Evolutionary conservation across 1,140 invertebrate species (phyloP).

Genomic region (Portunus trituberculatus): DNA sequence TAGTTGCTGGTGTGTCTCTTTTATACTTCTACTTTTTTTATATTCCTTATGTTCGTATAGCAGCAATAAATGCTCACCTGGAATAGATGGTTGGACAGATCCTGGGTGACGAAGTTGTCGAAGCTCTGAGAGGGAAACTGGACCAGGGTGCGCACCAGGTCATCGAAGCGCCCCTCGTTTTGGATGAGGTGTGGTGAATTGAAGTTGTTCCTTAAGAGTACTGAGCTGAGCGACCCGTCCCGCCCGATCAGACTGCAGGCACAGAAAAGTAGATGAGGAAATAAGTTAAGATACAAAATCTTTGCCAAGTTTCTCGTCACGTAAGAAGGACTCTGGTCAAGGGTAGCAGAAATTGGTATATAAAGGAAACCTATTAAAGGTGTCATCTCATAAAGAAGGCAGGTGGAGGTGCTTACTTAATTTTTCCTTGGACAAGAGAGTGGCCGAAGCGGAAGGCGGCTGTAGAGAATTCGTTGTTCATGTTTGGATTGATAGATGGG

Average conservation of each 20-base stretch:
- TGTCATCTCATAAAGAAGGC: background rate
- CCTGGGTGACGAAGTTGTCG: slow-evolving; percentile 76
- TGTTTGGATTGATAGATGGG: slow-evolving; percentile 80
- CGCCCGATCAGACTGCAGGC: slow-evolving; percentile 21
- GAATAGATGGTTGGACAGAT: slow-evolving; percentile 78
- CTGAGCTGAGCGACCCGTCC: background rate
- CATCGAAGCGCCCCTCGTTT: background rate
- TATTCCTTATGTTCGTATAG: no score
- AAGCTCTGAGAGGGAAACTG: slow-evolving; percentile 65
- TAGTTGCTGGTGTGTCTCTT: no score
- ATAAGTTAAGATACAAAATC: background rate
- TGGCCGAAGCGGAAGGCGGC: slow-evolving; percentile 83
- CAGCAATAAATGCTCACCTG: slow-evolving; percentile 55
- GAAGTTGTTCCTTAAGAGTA: slow-evolving; percentile 59
- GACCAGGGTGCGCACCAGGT: slow-evolving; percentile 31
- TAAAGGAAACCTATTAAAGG: background rate
- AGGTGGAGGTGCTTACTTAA: background rate
- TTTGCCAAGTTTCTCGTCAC: background rate
- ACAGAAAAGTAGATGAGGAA: background rate
- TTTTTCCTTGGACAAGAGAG: slow-evolving; percentile 68
- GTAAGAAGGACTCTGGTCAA: background rate
- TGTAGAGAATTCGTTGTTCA: slow-evolving; percentile 81
- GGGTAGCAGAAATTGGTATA: background rate
- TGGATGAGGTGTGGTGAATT: slow-evolving; percentile 61
- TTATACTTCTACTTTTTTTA: no score